Evolutionary conservation across 2,888 invertebrate species (phyloP), one percentile per base, ranked within the genome.

Genomic region (Volucella zonaria): DNA sequence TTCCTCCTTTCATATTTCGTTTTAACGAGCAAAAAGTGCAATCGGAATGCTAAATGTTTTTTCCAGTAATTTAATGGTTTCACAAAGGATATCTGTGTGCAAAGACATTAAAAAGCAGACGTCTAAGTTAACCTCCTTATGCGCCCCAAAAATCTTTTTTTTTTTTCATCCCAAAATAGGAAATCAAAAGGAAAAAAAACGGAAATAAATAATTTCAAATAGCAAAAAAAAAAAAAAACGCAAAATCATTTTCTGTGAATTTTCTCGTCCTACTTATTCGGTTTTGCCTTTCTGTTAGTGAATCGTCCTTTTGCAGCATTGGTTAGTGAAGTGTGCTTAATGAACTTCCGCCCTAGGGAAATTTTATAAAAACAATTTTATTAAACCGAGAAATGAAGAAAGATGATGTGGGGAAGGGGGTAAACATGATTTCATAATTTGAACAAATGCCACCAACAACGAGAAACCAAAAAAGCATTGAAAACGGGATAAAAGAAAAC

Each of bases 271-370:
- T 45, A 6, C 15, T 51, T 14, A 23, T 38, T 62, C 43, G 14
- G 11, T 54, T 47, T 43, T 11, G 59, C 23, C 10, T 38, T 38
- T 43, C 23, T 49, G 49, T 64, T 12, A n/a, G 61, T 43, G 51
- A 15, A 11, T 43, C 9, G 11, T 51, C n/a, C 14, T n/a, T 10
- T 9, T 10, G 38, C 15, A n/a, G 45, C 56, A 52, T 52, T 70
- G 75, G 56, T 79, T 61, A 73, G 76, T 85, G 85, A 81, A 85
- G 76, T 81, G 73, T 81, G 81, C 81, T 85, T 85, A 85, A 85
- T 85, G 85, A 85, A 85, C 85, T 85, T 85, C 85, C 85, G 85
- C 77, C 71, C 58, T 62, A 52, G 73, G 85, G 85, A 85, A 85
- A 85, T 85, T 85, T 81, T 77, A 73, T 85, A 73, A 62, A 67